Percentiles rank a stretch among this genome's conserved stretches.
Evolutionary conservation across 2,888 invertebrate species (phyloP).

Genomic region (Lithophane leautieri): DNA sequence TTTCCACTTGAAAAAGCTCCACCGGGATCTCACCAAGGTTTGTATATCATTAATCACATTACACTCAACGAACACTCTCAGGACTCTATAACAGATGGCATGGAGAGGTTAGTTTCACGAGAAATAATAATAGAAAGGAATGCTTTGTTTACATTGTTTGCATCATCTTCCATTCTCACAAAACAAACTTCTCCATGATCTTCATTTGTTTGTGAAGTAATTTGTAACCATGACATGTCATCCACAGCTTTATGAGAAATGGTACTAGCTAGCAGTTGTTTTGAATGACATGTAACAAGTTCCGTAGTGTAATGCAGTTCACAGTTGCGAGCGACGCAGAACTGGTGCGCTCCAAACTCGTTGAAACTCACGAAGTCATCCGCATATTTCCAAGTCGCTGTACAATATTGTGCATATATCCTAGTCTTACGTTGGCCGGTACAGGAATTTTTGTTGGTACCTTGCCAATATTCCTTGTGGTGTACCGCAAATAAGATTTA

Average conservation of each 20-base stretch:
- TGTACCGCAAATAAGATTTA: slow-evolving; percentile 87
- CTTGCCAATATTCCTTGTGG: slow-evolving; percentile 80
- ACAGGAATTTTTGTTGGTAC: slow-evolving; percentile 79
- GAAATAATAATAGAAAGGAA: slow-evolving; percentile 64
- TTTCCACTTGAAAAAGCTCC: slow-evolving; percentile 95
- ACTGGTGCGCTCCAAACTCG: slow-evolving; percentile 73
- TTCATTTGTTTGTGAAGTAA: slow-evolving; percentile 70
- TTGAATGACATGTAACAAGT: slow-evolving; percentile 74
- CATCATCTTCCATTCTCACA: slow-evolving; percentile 74
- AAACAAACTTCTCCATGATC: slow-evolving; percentile 80
- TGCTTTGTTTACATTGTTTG: slow-evolving; percentile 76
- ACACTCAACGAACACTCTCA: slow-evolving; percentile 34
- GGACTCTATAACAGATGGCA: slow-evolving; percentile 71
- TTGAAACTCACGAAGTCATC: slow-evolving; percentile 78
- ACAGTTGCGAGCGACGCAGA: slow-evolving; percentile 68
- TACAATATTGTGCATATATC: slow-evolving; percentile 75
- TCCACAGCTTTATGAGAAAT: slow-evolving; percentile 77
- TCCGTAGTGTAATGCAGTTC: slow-evolving; percentile 77
- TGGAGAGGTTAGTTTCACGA: slow-evolving; percentile 77
- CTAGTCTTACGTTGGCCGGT: slow-evolving; percentile 75
- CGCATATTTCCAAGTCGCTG: slow-evolving; percentile 74
- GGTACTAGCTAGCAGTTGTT: slow-evolving; percentile 71
- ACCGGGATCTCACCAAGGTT: slow-evolving; percentile 94
- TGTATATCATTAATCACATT: slow-evolving; percentile 66
- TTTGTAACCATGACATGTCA: slow-evolving; percentile 74